These are phyloP conservation scores for Apteryx owenii DNA, from an alignment of 2,113 vertebrate species.

Conservation along the genomic window DNA sequence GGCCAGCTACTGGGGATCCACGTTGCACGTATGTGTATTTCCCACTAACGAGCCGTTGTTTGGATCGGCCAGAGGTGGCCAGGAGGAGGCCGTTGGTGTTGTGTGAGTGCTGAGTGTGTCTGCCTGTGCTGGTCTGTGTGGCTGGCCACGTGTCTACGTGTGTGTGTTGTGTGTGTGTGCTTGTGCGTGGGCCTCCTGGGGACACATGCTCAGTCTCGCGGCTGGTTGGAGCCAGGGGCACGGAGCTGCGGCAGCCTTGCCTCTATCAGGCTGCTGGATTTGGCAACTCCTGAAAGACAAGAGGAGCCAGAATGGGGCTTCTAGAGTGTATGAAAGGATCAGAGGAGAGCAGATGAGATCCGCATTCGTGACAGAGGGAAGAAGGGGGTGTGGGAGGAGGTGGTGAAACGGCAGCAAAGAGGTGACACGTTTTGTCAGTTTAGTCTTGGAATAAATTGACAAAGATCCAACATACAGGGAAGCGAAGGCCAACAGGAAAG, in stretches of 20 bases:
- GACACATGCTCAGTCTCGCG: not conserved
- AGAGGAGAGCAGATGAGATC: no score
- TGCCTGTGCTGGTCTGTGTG: no score
- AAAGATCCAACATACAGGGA: not conserved
- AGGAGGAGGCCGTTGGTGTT: no score
- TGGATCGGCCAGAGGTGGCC: no score
- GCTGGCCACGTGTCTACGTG: no score
- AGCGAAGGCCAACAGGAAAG: not conserved
- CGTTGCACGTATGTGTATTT: no score
- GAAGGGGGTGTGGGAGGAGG: not conserved
- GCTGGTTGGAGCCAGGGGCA: no score
- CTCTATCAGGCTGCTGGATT: no score
- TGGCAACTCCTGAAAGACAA: not conserved
- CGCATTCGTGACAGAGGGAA: not conserved
- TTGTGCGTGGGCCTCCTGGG: not conserved
- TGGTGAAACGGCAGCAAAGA: not conserved
- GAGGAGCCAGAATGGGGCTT: not conserved
- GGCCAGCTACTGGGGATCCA: no score
- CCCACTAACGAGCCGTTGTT: no score
- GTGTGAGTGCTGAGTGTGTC: no score
- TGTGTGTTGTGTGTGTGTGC: rapidly evolving
- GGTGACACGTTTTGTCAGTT: not conserved
- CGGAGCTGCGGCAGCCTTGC: not conserved
- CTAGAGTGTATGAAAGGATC: not conserved
- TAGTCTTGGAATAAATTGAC: not conserved